phyloP scores from a whole-genome alignment of 2,113 vertebrate species.

The Sapajus apella region DNA sequence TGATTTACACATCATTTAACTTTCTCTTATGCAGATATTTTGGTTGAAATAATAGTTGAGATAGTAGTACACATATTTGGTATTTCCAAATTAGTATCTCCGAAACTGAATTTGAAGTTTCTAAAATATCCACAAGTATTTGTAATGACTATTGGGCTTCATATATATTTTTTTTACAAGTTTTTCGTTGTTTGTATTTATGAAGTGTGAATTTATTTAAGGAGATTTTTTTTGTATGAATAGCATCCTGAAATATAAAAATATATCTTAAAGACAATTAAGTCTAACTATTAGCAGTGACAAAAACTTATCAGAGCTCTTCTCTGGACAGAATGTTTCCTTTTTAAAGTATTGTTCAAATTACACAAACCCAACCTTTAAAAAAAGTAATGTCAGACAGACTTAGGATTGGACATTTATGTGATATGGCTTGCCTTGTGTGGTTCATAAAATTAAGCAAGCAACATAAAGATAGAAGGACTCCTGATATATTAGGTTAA shows the following conservation, averaged over 20 bases:
- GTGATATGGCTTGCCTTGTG: neutral
- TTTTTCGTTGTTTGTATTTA: neutral
- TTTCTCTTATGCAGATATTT: neutral
- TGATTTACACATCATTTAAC: neutral
- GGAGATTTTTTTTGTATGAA: neutral
- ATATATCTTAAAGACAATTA: neutral
- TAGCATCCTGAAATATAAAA: constrained; percentile 4
- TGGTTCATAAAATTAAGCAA: constrained; percentile 21
- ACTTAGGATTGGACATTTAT: constrained; percentile 4
- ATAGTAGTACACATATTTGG: neutral
- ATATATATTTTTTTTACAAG: neutral
- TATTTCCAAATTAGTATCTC: constrained; percentile 1
- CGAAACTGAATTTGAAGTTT: neutral
- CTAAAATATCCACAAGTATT: neutral
- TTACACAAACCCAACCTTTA: neutral
- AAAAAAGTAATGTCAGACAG: neutral
- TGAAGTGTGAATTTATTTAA: neutral
- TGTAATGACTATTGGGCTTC: neutral
- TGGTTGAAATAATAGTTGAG: constrained; percentile 3
- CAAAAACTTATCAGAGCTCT: neutral
- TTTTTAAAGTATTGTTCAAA: neutral
- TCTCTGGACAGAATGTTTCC: neutral
- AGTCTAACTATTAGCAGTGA: neutral
- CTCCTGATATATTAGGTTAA: neutral
- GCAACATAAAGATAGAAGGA: neutral